phyloP scores from a whole-genome alignment of 2,113 vertebrate genomes.

The Hemicordylus capensis region DNA sequence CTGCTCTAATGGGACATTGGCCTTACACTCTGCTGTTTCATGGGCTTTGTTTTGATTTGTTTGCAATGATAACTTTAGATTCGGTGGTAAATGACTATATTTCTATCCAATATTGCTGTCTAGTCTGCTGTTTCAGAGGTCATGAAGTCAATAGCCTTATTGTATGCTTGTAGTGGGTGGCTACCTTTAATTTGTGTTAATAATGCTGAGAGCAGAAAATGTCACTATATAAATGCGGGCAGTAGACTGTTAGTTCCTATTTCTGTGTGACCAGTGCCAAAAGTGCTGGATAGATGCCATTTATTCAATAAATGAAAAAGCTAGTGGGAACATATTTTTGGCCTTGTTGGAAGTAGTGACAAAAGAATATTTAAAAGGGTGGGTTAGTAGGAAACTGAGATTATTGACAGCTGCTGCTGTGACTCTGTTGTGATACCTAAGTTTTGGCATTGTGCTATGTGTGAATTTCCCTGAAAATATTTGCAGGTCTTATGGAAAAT shows the following conservation, averaged over 20 bases:
- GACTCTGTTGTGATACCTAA: neutral
- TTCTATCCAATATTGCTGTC: conserved; percentile 32
- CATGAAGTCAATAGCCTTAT: conserved; percentile 27
- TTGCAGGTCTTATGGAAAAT: neutral
- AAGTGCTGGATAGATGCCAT: neutral
- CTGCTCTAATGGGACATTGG: conserved; percentile 45
- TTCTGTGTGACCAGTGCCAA: neutral
- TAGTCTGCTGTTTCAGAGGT: conserved; percentile 21
- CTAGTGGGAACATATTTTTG: neutral
- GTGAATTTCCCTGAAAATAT: neutral
- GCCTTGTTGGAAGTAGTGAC: neutral
- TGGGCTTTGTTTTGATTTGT: conserved; percentile 42
- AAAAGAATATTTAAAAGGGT: neutral
- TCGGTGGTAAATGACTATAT: conserved; percentile 39
- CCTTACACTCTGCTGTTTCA: conserved; percentile 22
- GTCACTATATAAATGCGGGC: neutral
- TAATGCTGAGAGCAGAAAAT: neutral
- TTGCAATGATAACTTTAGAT: conserved; percentile 21
- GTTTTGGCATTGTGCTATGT: neutral
- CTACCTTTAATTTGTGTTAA: conserved; percentile 21
- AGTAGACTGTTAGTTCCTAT: neutral
- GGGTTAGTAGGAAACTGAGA: too few relatives aligned
- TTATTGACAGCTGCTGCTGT: neutral
- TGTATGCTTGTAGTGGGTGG: conserved; percentile 28
- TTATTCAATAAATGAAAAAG: neutral